Percentiles rank a stretch among this genome's conserved stretches.
These are phyloP conservation scores for Phengaris arion DNA, from an alignment of 2,888 invertebrate species.

Conservation along the genomic window DNA sequence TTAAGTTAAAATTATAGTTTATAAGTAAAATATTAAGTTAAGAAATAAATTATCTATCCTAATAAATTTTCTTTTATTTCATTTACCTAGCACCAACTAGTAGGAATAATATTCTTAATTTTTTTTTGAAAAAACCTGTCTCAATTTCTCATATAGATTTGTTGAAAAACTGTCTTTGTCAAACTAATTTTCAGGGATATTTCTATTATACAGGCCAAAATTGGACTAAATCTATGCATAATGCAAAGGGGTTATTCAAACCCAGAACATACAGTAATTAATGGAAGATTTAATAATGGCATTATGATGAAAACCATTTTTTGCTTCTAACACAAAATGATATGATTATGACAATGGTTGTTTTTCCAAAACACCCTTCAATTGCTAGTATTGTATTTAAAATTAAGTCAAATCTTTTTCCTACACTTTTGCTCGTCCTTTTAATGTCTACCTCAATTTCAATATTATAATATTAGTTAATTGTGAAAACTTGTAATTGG, in stretches of 20 bases:
- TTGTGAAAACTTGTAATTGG: too few relatives aligned
- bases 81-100: neutral
- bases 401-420: too few relatives aligned
- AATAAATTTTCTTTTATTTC: neutral
- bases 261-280: neutral
- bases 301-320: constrained; percentile 20
- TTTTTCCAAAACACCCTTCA: too few relatives aligned
- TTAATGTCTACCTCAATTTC: too few relatives aligned
- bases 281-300: neutral
- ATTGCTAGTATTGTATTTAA: too few relatives aligned
- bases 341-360: constrained; percentile 20
- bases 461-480: too few relatives aligned
- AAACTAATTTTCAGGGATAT: too few relatives aligned
- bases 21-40: neutral
- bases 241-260: neutral
- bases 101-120: neutral
- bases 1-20: constrained; percentile 17
- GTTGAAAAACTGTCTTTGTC: too few relatives aligned
- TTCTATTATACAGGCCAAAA: too few relatives aligned
- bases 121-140: neutral
- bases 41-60: neutral
- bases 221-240: too few relatives aligned
- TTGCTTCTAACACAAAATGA: constrained; percentile 14
- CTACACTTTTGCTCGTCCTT: too few relatives aligned
- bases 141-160: neutral